These are phyloP conservation scores for Chaetura pelagica DNA, from an alignment of 2,113 vertebrate species.

Conservation along the genomic window DNA sequence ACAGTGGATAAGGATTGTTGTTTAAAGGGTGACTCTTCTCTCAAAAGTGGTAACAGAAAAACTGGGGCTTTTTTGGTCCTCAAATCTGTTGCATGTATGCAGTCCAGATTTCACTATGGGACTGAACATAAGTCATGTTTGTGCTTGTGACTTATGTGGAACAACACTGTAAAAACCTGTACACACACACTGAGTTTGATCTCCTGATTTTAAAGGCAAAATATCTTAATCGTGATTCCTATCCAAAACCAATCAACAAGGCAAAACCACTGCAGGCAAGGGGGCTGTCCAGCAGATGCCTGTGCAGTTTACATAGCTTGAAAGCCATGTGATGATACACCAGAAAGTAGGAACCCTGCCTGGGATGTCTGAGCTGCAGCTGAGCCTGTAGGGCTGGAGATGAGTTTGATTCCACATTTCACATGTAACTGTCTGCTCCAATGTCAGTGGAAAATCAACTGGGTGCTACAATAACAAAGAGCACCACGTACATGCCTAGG, in stretches of 20 bases:
- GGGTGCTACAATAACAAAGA: neutral
- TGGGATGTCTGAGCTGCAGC: rapidly evolving
- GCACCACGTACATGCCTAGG: neutral
- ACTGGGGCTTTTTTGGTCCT: neutral
- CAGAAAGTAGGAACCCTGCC: neutral
- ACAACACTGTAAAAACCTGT: neutral
- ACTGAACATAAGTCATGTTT: neutral
- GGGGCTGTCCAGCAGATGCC: neutral
- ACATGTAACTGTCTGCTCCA: neutral
- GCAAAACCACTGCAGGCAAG: neutral
- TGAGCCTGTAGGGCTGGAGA: neutral
- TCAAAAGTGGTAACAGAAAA: neutral
- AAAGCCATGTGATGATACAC: neutral
- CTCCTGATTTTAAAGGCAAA: neutral
- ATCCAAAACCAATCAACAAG: neutral
- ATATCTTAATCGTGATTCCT: neutral
- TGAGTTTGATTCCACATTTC: neutral
- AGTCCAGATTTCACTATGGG: neutral
- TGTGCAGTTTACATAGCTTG: neutral
- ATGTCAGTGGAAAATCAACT: neutral
- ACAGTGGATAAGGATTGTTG: neutral
- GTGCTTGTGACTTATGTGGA: rapidly evolving
- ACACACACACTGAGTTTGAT: neutral
- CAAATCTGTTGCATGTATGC: too few relatives aligned
- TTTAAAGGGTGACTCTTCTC: neutral